A percentile compares a stretch with the other conserved stretches of the same genome.
phyloP scores from a whole-genome alignment of 2,888 invertebrate genomes.

The Oxytorus armatus region DNA sequence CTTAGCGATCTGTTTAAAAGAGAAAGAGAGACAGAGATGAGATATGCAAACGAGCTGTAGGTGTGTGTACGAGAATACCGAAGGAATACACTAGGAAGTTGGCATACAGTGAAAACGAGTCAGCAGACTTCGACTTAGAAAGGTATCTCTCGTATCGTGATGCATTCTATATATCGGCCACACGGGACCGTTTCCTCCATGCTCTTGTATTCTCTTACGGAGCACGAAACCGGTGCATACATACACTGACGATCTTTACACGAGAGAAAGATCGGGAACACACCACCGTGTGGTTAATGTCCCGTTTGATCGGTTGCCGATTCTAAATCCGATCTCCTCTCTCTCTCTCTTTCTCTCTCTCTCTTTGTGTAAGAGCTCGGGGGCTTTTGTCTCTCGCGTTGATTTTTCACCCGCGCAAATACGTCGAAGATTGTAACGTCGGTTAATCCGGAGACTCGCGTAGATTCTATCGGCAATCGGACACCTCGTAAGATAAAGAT shows the following conservation, averaged over 20 bases:
- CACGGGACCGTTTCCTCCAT: slow-evolving; percentile 73
- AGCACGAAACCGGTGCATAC: slow-evolving; percentile 61
- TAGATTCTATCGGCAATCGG: slow-evolving; percentile 18
- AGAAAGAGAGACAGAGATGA: slow-evolving; percentile 23
- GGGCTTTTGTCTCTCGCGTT: slow-evolving; percentile 24
- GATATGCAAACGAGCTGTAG: slow-evolving; percentile 15
- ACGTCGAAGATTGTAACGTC: slow-evolving; percentile 47
- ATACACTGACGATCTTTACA: slow-evolving; percentile 52
- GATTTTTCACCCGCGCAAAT: slow-evolving; percentile 42
- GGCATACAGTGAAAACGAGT: slow-evolving; percentile 30
- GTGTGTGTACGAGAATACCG: slow-evolving; percentile 37
- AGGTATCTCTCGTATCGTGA: slow-evolving; percentile 37
- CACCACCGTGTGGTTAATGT: slow-evolving; percentile 82
- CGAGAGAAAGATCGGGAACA: slow-evolving; percentile 65
- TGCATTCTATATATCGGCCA: slow-evolving; percentile 56
- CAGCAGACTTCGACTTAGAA: slow-evolving; percentile 11
- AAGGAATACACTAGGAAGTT: slow-evolving; percentile 62
- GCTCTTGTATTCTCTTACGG: slow-evolving; percentile 53
- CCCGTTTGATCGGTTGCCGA: slow-evolving; percentile 82
- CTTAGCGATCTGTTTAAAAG: slow-evolving; percentile 14
- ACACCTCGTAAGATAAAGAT: slow-evolving; percentile 34
- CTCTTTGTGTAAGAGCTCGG: neutral
- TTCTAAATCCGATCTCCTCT: slow-evolving; percentile 53
- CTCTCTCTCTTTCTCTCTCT: neutral
- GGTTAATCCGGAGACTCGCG: slow-evolving; percentile 43